Evolutionary conservation across 2,797 vertebrate genomes (phyloP).

Genomic region (Pterois miles): DNA sequence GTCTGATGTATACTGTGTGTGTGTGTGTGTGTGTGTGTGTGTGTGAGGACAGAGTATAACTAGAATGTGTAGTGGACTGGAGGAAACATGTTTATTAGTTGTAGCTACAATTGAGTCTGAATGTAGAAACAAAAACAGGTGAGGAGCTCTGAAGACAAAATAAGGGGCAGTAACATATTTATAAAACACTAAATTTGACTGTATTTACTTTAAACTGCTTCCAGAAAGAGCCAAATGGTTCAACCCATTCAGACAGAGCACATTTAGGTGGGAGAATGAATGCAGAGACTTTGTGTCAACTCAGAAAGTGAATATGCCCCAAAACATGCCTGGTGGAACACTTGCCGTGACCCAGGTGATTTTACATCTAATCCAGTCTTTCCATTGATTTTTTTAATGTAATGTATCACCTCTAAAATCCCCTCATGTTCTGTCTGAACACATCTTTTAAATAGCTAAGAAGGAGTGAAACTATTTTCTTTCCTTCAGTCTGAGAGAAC

Average conservation of each 20-base stretch:
- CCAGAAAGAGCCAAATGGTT: neutral
- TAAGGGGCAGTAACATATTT: neutral
- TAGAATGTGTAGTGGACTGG: neutral
- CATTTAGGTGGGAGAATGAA: neutral
- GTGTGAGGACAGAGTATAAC: neutral
- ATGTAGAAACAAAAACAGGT: neutral
- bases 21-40: neutral
- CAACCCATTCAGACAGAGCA: neutral
- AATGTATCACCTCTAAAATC: neutral
- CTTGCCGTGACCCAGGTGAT: neutral
- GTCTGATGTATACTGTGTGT: neutral
- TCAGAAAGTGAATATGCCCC: neutral
- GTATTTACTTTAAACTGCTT: neutral
- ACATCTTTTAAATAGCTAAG: neutral
- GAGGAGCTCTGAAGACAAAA: neutral
- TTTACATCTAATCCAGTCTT: neutral
- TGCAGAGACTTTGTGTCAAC: neutral
- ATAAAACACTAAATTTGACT: neutral
- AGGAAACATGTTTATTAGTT: constrained; percentile 5
- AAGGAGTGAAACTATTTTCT: neutral
- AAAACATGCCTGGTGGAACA: neutral
- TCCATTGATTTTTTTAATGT: neutral
- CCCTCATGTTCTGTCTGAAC: neutral
- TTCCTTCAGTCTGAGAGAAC: neutral
- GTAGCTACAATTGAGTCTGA: neutral